Evolutionary conservation across 2,888 invertebrate genomes (phyloP), one percentile per base, ranked within the genome.

Genomic region (Noctua comes): DNA sequence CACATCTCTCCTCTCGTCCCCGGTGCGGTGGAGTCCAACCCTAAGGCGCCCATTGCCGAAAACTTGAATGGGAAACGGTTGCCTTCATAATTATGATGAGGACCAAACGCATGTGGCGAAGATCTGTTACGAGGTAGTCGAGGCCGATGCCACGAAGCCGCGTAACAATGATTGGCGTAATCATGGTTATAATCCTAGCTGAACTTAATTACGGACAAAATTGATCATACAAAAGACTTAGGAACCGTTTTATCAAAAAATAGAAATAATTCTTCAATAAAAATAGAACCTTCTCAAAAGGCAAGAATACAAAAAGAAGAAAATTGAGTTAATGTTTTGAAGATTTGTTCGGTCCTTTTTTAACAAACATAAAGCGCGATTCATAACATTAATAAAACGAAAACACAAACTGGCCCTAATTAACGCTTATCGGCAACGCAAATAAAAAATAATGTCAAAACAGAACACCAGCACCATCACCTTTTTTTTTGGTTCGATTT

Each of bases 361-460:
- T 46, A 31, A 36, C n/a, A 8, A 73, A 73, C 21, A n/a, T 1
- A 69, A 11, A 46, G n/a, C 31, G 21, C 8, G 46, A 68, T 69
- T 48, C 73, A 1, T 48, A 69, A 48, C 36, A 69, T 73, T 48
- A 18, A 21, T 21, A 2, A 70, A 48, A 70, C 27, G 21, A 16
- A 36, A 70, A 57, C 5, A 59, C 43, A 69, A 59, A 11, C 10
- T 8, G 68, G 64, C n/a, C 54, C 57, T 43, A 69, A 69, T 73
- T 51, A 69, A n/a, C 16, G 73, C 57, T 65, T 73, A 73, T 69
- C 80, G 31, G 24, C 27, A 8, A 36, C 31, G 13, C 7, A 69
- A 73, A 73, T 48, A 43, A 68, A 73, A 68, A 57, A 65, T 18
- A 59, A 48, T 57, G 54, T 40, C 65, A 57, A 65, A 57, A 59